Evolutionary conservation across 2,113 vertebrate species (phyloP), one percentile per base, ranked within the genome.

Genomic region (Toxotes chatareus): DNA sequence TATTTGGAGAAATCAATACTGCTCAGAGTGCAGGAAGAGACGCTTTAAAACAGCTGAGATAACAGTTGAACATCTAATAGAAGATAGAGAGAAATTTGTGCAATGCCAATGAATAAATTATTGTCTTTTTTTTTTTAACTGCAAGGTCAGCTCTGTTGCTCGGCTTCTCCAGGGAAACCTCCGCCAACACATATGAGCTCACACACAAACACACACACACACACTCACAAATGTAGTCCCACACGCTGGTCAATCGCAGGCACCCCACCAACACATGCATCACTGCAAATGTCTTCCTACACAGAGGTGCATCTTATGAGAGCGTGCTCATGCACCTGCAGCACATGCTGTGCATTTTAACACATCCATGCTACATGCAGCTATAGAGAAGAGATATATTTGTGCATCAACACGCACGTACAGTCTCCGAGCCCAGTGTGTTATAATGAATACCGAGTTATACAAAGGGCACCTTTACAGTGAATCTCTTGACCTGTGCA

Each of bases 51-150:
- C 53, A 73, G 64, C 27, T 55, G 80, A 87, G 81, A 87, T 80
- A 90, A 83, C 68, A 68, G 74, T 66, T 49, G 16, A 88, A 76
- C 69, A 84, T 62, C 74, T 76, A 76, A 76, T 73, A 69, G 78
- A 67, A 70, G 73, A 89, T 76, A 59, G 63, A 83, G 59, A 85
- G 40, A 82, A 84, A 91, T 86, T 73, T 90, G 79, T 88, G 83
- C 67, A 78, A 90, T 78, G 73, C 84, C 88, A 88, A 90, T 89
- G 88, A 92, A 94, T 91, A 92, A 88, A 91, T 93, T 80, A 91
- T 89, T 83, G 42, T 62, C 47, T 46, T 74, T 85, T 79, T 44
- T 60, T 86, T 86, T 88, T 77, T 51, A n/a, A 79, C 73, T 89
- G 86, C 90, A 91, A 88, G 90, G 87, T 93, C 89, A 93, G 88